These are phyloP conservation scores for Helleia helle DNA, from an alignment of 2,888 invertebrate species.

Conservation along the genomic window DNA sequence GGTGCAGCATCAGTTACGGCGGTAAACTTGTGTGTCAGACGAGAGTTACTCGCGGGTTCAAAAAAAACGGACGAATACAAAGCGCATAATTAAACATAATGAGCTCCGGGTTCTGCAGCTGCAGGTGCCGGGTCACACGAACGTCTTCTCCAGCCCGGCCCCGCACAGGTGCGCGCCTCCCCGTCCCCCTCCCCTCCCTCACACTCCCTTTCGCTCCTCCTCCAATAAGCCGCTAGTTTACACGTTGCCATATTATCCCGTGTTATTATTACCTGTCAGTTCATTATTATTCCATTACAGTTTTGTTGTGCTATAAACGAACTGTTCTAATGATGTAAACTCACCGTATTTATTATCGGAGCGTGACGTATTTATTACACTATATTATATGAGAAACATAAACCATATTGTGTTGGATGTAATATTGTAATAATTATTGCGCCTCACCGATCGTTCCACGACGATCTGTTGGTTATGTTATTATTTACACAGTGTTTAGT, in stretches of 20 bases:
- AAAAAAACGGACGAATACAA: constrained; percentile 61
- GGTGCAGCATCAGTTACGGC: no score
- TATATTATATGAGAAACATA: no score
- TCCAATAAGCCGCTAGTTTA: constrained; percentile 26
- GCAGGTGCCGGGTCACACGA: constrained; percentile 60
- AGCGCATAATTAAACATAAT: constrained; percentile 69
- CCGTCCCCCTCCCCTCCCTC: no score
- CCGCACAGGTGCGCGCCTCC: constrained; percentile 62
- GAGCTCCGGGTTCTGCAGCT: constrained; percentile 39
- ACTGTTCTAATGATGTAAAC: constrained; percentile 6
- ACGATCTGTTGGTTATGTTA: no score
- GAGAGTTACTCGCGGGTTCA: constrained; percentile 57
- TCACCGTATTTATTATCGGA: constrained; percentile 5
- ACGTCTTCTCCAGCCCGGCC: constrained; percentile 66
- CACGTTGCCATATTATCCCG: constrained; percentile 26
- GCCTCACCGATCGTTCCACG: no score
- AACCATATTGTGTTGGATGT: not conserved
- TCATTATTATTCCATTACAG: constrained; percentile 12
- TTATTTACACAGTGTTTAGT: no score
- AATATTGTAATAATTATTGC: not conserved
- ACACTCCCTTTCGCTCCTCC: no score
- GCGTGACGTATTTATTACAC: constrained; percentile 3
- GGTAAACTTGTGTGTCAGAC: constrained; percentile 49
- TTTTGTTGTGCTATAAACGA: constrained; percentile 1
- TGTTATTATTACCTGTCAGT: constrained; percentile 13